Conservation (phyloP, 2,113 vertebrate species). For the Microtus montanus region DNA sequence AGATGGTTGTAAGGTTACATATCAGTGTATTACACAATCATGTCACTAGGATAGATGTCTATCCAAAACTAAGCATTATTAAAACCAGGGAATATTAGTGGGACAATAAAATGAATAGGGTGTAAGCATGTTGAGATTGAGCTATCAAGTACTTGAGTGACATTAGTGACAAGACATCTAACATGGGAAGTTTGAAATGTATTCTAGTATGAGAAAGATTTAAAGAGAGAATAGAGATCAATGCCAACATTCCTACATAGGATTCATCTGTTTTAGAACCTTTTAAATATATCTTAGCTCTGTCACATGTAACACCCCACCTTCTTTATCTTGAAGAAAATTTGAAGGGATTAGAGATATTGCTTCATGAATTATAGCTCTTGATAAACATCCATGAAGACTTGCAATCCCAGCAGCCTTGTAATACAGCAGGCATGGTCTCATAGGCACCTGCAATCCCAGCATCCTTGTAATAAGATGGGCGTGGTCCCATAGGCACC, state of each 20-base stretch:
- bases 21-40: not conserved
- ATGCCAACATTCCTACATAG: not conserved
- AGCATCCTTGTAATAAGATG: not conserved
- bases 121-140: not conserved
- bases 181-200: constrained; percentile 9
- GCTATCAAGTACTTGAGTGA: constrained; percentile 23
- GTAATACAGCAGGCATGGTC: not conserved
- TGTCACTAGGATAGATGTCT: not conserved
- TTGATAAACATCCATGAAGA: not conserved
- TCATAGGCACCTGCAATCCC: not conserved
- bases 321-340: not conserved
- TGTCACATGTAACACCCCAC: not conserved
- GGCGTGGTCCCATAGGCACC: not conserved
- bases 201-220: not conserved
- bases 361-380: too few species aligned
- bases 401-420: not conserved
- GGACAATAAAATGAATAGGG: not conserved
- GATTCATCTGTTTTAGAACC: not conserved
- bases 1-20: not conserved
- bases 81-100: constrained; percentile 25
- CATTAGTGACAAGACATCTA: constrained; percentile 11
- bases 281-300: not conserved
- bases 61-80: not conserved
- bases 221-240: constrained; percentile 12
- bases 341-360: not conserved